Conservation (phyloP, 1,140 invertebrate genomes). For the Caenorhabditis remanei region DNA sequence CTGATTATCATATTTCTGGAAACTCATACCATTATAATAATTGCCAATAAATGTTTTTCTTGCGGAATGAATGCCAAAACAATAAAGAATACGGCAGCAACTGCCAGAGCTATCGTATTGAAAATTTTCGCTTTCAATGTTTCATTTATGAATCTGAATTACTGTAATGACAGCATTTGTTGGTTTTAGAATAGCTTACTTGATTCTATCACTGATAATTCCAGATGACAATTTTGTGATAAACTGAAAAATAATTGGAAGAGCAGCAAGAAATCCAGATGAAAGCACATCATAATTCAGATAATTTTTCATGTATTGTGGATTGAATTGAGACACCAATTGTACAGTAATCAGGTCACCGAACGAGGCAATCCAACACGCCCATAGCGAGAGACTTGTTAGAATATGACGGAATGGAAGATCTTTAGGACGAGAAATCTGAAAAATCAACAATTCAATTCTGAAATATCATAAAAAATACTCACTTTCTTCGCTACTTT, state of each 20-base stretch:
- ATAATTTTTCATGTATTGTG: conserved; percentile 49
- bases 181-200: background rate
- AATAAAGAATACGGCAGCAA: conserved; percentile 15
- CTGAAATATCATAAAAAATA: background rate
- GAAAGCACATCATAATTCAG: conserved; percentile 30
- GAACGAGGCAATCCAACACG: conserved; percentile 37
- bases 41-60: conserved; percentile 26
- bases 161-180: background rate
- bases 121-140: conserved; percentile 25
- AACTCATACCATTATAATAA: conserved; percentile 22
- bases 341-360: conserved; percentile 27
- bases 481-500: conserved; percentile 27
- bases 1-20: background rate
- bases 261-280: conserved; percentile 2
- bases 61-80: conserved; percentile 30
- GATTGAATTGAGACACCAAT: conserved; percentile 49
- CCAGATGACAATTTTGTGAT: conserved; percentile 19
- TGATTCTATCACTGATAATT: conserved; percentile 28
- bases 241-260: conserved; percentile 48
- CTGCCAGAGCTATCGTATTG: conserved; percentile 9
- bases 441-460: background rate
- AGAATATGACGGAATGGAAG: conserved; percentile 47
- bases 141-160: background rate
- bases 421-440: conserved; percentile 26
- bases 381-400: conserved; percentile 3